Percentiles rank a stretch among this genome's conserved stretches.
Evolutionary conservation across 2,888 invertebrate species (phyloP).

Genomic region (Pristionchus exspectatus): DNA sequence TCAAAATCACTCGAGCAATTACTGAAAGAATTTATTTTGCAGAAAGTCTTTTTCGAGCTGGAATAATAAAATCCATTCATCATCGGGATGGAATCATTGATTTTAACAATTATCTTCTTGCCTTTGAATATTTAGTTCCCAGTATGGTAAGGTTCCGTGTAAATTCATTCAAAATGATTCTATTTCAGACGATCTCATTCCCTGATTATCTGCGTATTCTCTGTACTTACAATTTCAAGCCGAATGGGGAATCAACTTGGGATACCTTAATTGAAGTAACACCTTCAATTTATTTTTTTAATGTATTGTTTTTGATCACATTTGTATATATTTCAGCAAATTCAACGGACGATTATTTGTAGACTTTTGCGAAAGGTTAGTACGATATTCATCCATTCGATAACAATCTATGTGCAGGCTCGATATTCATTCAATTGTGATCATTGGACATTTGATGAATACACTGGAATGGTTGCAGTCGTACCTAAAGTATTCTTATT

Average conservation of each 20-base stretch:
- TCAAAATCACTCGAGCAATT: neutral
- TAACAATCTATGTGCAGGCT: neutral
- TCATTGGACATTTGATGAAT: neutral
- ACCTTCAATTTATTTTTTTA: neutral
- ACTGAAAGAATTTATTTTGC: neutral
- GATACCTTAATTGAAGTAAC: neutral
- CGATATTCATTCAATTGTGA: neutral
- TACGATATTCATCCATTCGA: neutral
- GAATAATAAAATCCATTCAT: neutral
- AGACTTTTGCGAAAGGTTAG: neutral
- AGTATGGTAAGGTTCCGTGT: neutral
- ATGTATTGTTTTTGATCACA: neutral
- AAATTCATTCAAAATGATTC: neutral
- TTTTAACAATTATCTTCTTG: neutral
- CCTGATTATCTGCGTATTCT: neutral
- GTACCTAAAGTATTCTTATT: neutral
- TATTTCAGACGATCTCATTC: neutral
- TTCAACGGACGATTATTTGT: neutral
- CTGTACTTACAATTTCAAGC: neutral
- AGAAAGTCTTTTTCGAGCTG: neutral
- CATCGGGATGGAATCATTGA: neutral
- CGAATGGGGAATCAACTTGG: neutral
- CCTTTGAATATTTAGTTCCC: neutral
- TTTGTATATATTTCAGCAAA: neutral
- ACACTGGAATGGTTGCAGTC: neutral